phyloP scores from a whole-genome alignment of 2,888 invertebrate species.

The Drosophila formosana region DNA sequence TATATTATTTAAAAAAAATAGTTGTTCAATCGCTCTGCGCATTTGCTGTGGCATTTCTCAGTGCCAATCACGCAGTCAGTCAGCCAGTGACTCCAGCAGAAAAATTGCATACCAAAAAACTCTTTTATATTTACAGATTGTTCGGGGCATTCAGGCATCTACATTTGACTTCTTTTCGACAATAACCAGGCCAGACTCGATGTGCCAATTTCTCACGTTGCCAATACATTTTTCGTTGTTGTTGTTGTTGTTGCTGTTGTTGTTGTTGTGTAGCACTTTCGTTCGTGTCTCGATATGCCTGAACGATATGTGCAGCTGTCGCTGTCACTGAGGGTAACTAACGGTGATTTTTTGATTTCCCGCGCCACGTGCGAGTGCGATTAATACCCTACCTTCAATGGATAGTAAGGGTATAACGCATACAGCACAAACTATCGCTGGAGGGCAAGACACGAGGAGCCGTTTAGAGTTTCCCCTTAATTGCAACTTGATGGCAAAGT shows the following conservation, averaged over 20 bases:
- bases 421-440: not conserved
- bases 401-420: not conserved
- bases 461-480: not conserved
- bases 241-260: too few species aligned
- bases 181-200: conserved; percentile 9
- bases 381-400: not conserved
- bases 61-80: not conserved
- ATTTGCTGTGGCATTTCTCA: not conserved
- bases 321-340: conserved; percentile 18
- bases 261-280: conserved; percentile 21
- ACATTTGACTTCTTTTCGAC: conserved; percentile 18
- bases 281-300: conserved; percentile 11
- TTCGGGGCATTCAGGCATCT: conserved; percentile 5
- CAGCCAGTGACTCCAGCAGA: not conserved
- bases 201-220: conserved; percentile 14
- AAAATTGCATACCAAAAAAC: not conserved
- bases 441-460: not conserved
- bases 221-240: conserved; percentile 20
- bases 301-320: conserved; percentile 14
- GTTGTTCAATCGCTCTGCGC: not conserved
- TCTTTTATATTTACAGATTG: not conserved
- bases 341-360: conserved; percentile 1
- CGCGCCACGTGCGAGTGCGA: not conserved
- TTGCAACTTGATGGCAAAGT: not conserved
- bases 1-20: not conserved